These are phyloP conservation scores for Acrobasis repandana DNA, from an alignment of 2,888 invertebrate species.

Conservation along the genomic window DNA sequence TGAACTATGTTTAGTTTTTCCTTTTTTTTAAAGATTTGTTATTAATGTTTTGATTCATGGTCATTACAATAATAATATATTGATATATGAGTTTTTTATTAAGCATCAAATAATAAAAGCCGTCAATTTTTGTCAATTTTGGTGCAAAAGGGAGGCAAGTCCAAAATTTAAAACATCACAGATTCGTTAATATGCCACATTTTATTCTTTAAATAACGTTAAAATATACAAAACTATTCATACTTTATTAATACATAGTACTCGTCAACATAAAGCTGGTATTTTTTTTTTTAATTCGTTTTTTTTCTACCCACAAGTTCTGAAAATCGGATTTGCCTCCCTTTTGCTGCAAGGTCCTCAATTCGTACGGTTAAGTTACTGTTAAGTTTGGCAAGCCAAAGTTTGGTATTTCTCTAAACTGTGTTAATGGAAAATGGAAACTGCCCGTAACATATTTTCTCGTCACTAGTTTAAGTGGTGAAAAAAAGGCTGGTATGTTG, in stretches of 20 bases:
- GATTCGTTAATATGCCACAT: not conserved
- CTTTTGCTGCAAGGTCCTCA: conserved; percentile 20
- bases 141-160: conserved; percentile 14
- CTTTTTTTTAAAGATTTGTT: conserved; percentile 15
- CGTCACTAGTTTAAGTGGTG: no score
- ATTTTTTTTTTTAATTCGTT: not conserved
- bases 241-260: not conserved
- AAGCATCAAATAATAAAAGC: no score
- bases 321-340: conserved; percentile 19
- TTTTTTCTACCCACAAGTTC: conserved; percentile 7
- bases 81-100: no score
- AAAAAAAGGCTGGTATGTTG: no score
- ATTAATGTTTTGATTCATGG: conserved; percentile 12
- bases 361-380: no score
- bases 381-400: no score
- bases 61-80: not conserved
- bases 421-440: no score
- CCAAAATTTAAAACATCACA: no score
- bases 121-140: not conserved
- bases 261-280: not conserved
- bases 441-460: no score
- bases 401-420: no score
- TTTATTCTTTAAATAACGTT: no score
- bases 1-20: conserved; percentile 9
- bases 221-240: not conserved